phyloP scores from a whole-genome alignment of 2,797 vertebrate species.

The Helarctos malayanus region DNA sequence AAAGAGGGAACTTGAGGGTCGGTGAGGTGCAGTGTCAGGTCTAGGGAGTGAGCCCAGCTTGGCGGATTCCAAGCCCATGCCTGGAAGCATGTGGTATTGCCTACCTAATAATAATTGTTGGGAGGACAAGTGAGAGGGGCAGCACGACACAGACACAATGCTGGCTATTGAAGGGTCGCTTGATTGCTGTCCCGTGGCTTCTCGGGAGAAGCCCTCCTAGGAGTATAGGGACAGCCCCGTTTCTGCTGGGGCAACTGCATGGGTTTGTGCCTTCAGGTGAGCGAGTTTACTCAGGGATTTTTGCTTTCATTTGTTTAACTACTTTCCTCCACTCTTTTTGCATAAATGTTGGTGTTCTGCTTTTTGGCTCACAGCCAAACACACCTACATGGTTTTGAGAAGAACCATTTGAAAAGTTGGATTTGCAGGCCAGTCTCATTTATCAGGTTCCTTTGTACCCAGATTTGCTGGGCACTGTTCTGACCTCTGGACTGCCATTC shows the following conservation, averaged over 20 bases:
- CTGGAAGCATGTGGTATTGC: background rate
- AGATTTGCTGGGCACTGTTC: background rate
- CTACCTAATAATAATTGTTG: background rate
- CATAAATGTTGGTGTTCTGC: background rate
- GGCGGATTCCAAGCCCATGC: background rate
- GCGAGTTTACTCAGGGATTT: background rate
- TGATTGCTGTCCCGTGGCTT: background rate
- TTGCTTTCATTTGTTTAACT: background rate
- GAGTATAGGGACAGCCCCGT: background rate
- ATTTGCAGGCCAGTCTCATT: background rate
- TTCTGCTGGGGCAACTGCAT: background rate
- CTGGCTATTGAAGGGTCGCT: background rate
- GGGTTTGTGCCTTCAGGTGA: background rate
- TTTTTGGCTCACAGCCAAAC: background rate
- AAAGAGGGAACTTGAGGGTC: background rate
- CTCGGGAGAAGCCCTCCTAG: background rate
- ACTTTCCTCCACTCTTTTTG: background rate
- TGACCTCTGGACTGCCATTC: background rate
- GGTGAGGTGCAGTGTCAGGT: background rate
- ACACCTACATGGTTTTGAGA: conserved; percentile 23
- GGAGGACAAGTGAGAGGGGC: background rate
- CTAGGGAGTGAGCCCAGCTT: background rate
- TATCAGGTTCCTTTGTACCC: conserved; percentile 16
- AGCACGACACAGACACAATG: background rate
- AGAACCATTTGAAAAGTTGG: background rate